A percentile compares a stretch with the other conserved stretches of the same genome.
These are phyloP conservation scores for Pithys albifrons DNA, from an alignment of 2,113 vertebrate genomes.

Conservation along the genomic window DNA sequence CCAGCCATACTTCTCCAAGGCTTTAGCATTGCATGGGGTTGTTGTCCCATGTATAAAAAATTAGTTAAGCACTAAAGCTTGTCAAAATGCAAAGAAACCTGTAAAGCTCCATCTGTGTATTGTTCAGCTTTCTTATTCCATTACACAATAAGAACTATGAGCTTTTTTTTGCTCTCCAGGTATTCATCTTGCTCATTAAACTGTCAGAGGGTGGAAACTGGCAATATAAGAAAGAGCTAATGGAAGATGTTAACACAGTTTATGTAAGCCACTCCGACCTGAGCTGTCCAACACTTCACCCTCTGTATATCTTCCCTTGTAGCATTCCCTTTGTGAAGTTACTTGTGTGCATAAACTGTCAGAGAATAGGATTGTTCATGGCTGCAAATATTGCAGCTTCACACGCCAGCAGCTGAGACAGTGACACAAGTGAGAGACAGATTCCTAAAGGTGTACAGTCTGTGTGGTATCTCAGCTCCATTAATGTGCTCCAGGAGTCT, in stretches of 20 bases:
- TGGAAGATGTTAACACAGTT: not conserved
- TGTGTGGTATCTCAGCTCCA: not conserved
- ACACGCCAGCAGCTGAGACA: not conserved
- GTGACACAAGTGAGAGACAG: not conserved
- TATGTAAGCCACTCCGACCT: not conserved
- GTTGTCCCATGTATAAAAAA: not conserved
- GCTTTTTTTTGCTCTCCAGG: not conserved
- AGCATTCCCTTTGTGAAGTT: not conserved
- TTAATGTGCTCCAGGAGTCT: not conserved
- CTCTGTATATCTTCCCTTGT: not conserved
- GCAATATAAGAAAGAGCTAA: not conserved
- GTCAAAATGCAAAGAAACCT: not conserved
- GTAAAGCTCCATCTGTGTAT: not conserved
- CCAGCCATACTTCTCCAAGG: not conserved
- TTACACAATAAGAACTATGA: not conserved
- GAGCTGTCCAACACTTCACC: not conserved
- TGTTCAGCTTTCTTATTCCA: not conserved
- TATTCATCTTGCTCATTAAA: constrained; percentile 22
- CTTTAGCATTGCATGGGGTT: not conserved
- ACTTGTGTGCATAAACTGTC: not conserved
- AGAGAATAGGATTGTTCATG: not conserved
- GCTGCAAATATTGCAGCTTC: not conserved
- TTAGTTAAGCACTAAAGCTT: not conserved
- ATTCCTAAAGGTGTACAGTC: not conserved
- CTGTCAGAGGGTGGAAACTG: not conserved